phyloP scores from a whole-genome alignment of 2,888 invertebrate genomes.

The Clivina fossor region DNA sequence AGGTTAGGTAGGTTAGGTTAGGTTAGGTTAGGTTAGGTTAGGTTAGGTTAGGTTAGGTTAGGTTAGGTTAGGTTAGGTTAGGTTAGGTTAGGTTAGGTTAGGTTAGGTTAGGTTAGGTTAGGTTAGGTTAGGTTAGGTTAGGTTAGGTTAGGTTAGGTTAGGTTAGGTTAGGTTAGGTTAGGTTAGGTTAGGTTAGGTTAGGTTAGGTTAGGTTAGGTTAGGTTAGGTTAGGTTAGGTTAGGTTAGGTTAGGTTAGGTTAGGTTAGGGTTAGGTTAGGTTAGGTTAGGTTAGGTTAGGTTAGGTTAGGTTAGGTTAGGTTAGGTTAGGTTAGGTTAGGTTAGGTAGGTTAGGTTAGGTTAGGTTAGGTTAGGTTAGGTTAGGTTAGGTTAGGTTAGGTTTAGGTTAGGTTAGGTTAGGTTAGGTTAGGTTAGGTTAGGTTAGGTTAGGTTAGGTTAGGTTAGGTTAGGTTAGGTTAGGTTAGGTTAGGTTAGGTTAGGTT shows the following conservation, averaged over 20 bases:
- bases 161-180: conserved; percentile 27
- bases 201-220: conserved; percentile 25
- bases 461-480: conserved; percentile 16
- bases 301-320: conserved; percentile 28
- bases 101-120: conserved; percentile 25
- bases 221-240: conserved; percentile 31
- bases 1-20: conserved; percentile 28
- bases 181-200: conserved; percentile 26
- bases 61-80: conserved; percentile 32
- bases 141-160: conserved; percentile 30
- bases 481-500: conserved; percentile 30
- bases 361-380: conserved; percentile 12
- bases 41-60: conserved; percentile 25
- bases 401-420: conserved; percentile 27
- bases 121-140: conserved; percentile 25
- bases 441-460: conserved; percentile 39
- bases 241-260: conserved; percentile 32
- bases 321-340: conserved; percentile 32
- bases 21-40: conserved; percentile 26
- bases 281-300: conserved; percentile 15
- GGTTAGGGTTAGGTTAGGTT: conserved; percentile 27
- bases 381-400: conserved; percentile 21
- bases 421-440: conserved; percentile 35
- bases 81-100: conserved; percentile 31
- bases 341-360: conserved; percentile 25